phyloP scores from a whole-genome alignment of 2,797 vertebrate species.

The Mallotus villosus region DNA sequence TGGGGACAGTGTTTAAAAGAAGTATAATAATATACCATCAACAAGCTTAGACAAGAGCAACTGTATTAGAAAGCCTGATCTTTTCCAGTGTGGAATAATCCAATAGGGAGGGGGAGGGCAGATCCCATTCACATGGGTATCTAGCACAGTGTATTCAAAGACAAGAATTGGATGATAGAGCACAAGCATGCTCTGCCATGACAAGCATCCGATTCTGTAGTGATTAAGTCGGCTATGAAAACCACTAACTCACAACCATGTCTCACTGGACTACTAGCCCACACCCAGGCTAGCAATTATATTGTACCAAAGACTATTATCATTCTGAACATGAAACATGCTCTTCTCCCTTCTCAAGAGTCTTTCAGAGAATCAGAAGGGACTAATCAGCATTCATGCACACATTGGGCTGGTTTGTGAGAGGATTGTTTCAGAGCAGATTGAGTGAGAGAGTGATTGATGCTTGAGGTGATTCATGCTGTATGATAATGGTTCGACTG shows the following conservation, averaged over 20 bases:
- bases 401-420: constrained; percentile 12
- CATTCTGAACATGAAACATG: constrained; percentile 29
- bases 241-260: neutral
- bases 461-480: constrained; percentile 31
- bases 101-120: neutral
- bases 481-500: constrained; percentile 27
- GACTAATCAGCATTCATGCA: constrained; percentile 44
- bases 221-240: neutral
- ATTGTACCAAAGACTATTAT: neutral
- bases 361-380: constrained; percentile 21
- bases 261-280: neutral
- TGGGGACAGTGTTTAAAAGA: neutral
- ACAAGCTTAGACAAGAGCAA: constrained; percentile 5
- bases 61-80: constrained; percentile 2
- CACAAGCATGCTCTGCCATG: neutral
- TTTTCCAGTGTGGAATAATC: neutral
- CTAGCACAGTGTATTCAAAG: neutral
- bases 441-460: constrained; percentile 21
- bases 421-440: constrained; percentile 30
- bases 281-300: neutral
- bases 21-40: no score
- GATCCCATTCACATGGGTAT: neutral
- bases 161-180: constrained; percentile 7
- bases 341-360: constrained; percentile 16
- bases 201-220: neutral